Base-by-base conservation (phyloP, 1,140 invertebrate species). In the Cardiocondyla obscurior region DNA sequence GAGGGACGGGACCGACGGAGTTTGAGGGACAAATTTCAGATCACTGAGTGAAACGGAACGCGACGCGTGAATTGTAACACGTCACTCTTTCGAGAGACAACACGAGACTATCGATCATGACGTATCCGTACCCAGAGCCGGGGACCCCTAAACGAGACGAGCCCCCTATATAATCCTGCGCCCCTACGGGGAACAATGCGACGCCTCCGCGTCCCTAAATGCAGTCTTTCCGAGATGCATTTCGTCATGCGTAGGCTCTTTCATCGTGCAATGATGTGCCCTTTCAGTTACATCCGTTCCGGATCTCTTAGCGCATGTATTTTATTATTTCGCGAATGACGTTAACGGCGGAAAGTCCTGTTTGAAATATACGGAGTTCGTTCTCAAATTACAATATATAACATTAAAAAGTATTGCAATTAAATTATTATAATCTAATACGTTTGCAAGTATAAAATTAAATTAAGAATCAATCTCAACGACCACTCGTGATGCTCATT, bases 61-160 rank as follows among this genome's bases (percentile, higher is more conserved):
- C 49, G 64, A 64, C 62, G 57, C 62, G 58, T 7, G 58, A 70
- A 77, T 79, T 79, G 58, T 51, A 84, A 64, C 82, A 72, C 62
- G 90, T 88, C 84, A 88, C 88, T 89, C 88, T 90, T 88, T 90
- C 85, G 83, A 87, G 76, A 84, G 81, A 82, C 85, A 81, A 73
- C 79, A 85, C 69, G 84, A 85, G 82, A 89, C 91, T 93, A 93
- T 92, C 92, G 92, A 93, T 93, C 91, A 93, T 85, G 77, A 86
- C 81, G 87, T 88, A 92, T 93, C 91, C 90, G 88, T 91, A 82
- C 82, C 81, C n/a, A n/a, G 72, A 85, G 74, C 72, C 85, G 82
- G 84, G 89, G 83, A 90, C 85, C 91, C 91, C 85, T 76, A 87
- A 85, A 85, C 64, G 81, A 82, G 82, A 87, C 82, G 62, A 69